phyloP scores from a whole-genome alignment of 1,140 invertebrate genomes.

The Zaprionus nigranus region DNA sequence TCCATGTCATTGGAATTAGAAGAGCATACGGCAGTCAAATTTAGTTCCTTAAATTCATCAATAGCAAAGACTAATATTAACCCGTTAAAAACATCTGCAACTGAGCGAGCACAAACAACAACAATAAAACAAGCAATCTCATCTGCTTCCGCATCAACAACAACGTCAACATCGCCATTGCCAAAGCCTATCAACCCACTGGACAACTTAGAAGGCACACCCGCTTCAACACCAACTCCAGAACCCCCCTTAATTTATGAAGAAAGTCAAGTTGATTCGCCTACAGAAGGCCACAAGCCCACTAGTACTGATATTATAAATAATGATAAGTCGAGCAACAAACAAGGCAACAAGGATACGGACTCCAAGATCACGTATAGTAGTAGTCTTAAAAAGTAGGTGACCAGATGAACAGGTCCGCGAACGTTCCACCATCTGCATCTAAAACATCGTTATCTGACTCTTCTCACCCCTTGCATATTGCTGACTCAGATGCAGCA shows the following conservation, averaged over 20 bases:
- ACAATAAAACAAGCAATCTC: conserved; percentile 49
- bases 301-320: conserved; percentile 79
- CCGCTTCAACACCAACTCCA: not conserved
- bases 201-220: conserved; percentile 39
- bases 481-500: conserved; percentile 37
- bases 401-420: not conserved
- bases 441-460: not conserved
- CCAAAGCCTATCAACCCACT: conserved; percentile 73
- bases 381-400: not conserved
- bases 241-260: not conserved
- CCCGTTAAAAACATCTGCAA: conserved; percentile 36
- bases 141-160: conserved; percentile 25
- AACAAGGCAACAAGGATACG: conserved; percentile 19
- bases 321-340: conserved; percentile 69
- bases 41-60: conserved; percentile 77
- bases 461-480: conserved; percentile 20
- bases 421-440: not conserved
- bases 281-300: conserved; percentile 84
- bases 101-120: not conserved
- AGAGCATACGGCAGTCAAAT: conserved; percentile 55
- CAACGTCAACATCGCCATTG: conserved; percentile 6
- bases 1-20: conserved; percentile 41
- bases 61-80: conserved; percentile 74
- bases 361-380: not conserved
- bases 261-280: conserved; percentile 22